These are phyloP conservation scores for Decapterus maruadsi DNA, from an alignment of 2,797 vertebrate species.

Conservation along the genomic window DNA sequence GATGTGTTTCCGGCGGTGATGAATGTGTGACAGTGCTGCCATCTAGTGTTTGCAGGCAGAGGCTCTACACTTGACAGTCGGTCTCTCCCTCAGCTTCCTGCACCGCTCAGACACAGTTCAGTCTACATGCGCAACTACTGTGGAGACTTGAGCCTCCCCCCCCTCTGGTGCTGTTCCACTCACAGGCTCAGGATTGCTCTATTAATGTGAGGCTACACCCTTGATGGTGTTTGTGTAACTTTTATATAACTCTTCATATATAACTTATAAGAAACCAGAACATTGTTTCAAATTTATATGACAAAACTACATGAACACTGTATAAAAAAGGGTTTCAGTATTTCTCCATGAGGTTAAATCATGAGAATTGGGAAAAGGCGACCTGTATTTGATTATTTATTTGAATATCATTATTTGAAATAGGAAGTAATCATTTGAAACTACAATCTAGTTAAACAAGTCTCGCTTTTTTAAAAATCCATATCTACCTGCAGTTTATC, in stretches of 20 bases:
- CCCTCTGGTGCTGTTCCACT: background rate
- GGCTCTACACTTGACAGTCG: background rate
- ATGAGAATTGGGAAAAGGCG: background rate
- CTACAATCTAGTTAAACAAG: no score
- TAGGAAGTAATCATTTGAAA: no score
- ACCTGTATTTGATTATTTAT: no score
- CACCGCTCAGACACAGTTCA: rapidly evolving
- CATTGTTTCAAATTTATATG: no score
- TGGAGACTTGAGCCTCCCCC: slow-evolving; percentile 1
- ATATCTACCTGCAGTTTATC: no score
- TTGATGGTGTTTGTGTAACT: no score
- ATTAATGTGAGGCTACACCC: background rate
- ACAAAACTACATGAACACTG: no score
- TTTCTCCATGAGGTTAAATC: background rate
- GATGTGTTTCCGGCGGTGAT: background rate
- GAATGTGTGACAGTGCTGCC: slow-evolving; percentile 59
- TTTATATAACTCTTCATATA: no score
- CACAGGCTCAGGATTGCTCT: background rate
- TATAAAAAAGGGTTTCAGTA: background rate
- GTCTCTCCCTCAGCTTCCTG: background rate
- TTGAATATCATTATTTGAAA: no score
- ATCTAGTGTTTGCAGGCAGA: slow-evolving; percentile 61
- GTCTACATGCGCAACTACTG: background rate
- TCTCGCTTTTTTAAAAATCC: no score
- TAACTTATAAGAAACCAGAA: no score